Evolutionary conservation across 2,888 invertebrate genomes (phyloP).

Genomic region (Poecilobothrus nobilitatus): DNA sequence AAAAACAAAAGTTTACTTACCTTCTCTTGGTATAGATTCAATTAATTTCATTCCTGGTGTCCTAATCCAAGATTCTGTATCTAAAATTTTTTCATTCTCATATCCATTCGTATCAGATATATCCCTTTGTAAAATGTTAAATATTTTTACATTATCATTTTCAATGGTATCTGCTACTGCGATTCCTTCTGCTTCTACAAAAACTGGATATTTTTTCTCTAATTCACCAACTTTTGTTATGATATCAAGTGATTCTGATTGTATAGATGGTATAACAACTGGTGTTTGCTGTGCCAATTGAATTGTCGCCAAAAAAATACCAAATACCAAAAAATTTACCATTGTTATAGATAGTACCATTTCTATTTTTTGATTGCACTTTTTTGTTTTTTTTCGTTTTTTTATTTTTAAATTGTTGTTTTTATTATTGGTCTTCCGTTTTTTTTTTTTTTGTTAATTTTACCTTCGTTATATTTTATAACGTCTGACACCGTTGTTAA

Average conservation of each 20-base stretch:
- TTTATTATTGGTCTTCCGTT: too few species aligned
- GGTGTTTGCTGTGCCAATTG: neutral
- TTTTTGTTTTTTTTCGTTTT: too few species aligned
- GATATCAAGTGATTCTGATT: neutral
- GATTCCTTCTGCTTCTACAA: too few species aligned
- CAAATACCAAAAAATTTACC: neutral
- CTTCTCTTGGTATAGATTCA: conserved; percentile 15
- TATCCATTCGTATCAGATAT: neutral
- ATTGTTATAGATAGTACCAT: neutral
- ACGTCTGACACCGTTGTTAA: too few species aligned
- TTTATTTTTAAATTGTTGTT: too few species aligned
- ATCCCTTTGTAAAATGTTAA: neutral
- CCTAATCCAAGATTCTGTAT: neutral
- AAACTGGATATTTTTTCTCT: neutral
- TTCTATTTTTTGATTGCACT: too few species aligned
- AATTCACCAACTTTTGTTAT: neutral
- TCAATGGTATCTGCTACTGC: neutral
- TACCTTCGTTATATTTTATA: too few species aligned
- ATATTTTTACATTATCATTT: neutral
- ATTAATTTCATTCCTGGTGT: conserved; percentile 14
- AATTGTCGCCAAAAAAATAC: neutral
- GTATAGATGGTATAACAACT: neutral
- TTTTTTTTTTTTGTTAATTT: too few species aligned
- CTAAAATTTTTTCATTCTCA: neutral
- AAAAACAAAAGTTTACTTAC: neutral